A percentile compares a stretch with the other conserved stretches of the same genome.
Evolutionary conservation across 2,113 vertebrate species (phyloP).

Genomic region (Chelonoidis abingdonii): DNA sequence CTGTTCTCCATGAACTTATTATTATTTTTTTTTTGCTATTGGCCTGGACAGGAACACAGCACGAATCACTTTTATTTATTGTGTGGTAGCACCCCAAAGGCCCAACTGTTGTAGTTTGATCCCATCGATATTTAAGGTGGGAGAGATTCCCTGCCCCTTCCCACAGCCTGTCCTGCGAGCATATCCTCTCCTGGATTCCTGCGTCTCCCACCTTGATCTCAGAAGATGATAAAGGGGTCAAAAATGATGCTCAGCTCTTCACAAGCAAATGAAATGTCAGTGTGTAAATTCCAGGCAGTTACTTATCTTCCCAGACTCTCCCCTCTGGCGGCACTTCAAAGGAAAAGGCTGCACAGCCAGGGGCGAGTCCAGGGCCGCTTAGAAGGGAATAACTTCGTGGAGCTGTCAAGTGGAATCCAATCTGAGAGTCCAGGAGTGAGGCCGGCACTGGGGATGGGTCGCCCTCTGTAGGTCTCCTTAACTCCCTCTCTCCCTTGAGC

Average conservation of each 20-base stretch:
- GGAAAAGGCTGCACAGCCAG: not conserved
- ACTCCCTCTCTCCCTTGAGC: not conserved
- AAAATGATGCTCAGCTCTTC: not conserved
- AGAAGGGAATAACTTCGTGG: not conserved
- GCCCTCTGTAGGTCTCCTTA: not conserved
- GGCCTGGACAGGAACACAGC: conserved; percentile 4
- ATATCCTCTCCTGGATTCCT: not conserved
- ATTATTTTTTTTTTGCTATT: not conserved
- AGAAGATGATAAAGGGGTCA: not conserved
- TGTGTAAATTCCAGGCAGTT: not conserved
- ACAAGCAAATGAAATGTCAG: not conserved
- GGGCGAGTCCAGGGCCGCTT: not conserved
- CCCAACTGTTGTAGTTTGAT: not conserved
- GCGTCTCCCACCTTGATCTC: not conserved
- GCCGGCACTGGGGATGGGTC: not conserved
- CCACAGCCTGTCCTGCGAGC: rapidly evolving
- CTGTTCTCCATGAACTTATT: not conserved
- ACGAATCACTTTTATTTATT: conserved; percentile 70
- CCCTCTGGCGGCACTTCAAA: not conserved
- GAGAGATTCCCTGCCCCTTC: not conserved
- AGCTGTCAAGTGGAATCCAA: not conserved
- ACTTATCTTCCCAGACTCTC: not conserved
- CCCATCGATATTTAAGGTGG: conserved; percentile 44
- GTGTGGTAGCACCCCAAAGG: conserved; percentile 7
- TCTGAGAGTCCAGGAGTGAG: not conserved